phyloP scores from a whole-genome alignment of 1,140 invertebrate genomes.

The Penaeus japonicus region DNA sequence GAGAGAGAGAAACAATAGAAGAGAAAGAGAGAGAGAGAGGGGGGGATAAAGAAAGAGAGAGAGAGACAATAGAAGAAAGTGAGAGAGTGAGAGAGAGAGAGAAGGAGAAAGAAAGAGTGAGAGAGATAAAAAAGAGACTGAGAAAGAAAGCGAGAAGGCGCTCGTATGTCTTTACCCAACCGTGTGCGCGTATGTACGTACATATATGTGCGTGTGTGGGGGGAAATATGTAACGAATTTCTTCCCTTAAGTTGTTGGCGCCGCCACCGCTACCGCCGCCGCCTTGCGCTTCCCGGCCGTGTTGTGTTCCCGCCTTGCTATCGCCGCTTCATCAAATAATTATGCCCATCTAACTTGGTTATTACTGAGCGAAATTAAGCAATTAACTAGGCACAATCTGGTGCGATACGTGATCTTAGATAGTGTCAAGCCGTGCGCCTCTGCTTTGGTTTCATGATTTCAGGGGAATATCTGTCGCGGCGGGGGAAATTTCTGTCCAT shows the following conservation, averaged over 20 bases:
- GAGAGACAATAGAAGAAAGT: background rate
- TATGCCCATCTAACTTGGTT: conserved; percentile 56
- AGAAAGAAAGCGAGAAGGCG: background rate
- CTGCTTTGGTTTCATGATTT: background rate
- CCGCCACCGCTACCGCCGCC: background rate
- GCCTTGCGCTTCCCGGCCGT: background rate
- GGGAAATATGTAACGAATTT: background rate
- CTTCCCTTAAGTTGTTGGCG: background rate
- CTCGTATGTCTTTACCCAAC: background rate
- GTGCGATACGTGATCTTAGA: conserved; percentile 39
- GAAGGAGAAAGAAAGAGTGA: background rate
- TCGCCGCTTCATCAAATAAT: conserved; percentile 52
- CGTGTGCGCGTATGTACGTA: background rate
- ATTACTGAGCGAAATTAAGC: conserved; percentile 55
- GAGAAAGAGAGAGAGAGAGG: background rate
- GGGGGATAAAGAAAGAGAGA: background rate
- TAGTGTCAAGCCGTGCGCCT: conserved; percentile 41
- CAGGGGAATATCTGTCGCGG: background rate
- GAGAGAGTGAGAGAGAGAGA: background rate
- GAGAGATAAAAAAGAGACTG: background rate
- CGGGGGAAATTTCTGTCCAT: too few relatives aligned
- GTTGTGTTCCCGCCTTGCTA: conserved; percentile 49
- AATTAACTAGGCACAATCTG: conserved; percentile 53
- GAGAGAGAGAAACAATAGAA: background rate
- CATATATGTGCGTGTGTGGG: background rate